These are phyloP conservation scores for Lasioglossum marginatum DNA, from an alignment of 2,888 invertebrate species.

Conservation along the genomic window DNA sequence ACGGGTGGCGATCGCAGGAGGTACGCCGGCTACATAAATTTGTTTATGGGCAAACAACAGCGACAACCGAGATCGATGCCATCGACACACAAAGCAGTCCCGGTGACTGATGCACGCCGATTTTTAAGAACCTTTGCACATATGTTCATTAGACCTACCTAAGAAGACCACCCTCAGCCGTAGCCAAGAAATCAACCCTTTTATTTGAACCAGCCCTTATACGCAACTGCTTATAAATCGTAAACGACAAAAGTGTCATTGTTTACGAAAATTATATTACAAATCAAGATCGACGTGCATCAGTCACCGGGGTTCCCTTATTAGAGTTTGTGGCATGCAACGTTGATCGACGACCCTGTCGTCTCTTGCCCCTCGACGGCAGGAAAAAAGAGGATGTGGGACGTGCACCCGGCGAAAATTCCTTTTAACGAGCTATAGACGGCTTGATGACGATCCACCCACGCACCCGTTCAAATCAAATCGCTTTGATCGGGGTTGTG, in stretches of 20 bases:
- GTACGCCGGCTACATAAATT: constrained; percentile 14
- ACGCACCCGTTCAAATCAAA: constrained; percentile 27
- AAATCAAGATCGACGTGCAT: not conserved
- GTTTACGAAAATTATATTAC: no score
- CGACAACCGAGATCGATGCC: constrained; percentile 11
- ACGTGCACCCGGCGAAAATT: constrained; percentile 21
- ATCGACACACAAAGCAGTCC: not conserved
- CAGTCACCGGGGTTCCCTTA: not conserved
- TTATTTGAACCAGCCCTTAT: no score
- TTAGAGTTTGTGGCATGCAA: not conserved
- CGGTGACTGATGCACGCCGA: not conserved
- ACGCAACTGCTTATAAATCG: no score
- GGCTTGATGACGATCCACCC: constrained; percentile 33
- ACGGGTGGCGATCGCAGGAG: not conserved
- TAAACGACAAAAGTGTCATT: no score
- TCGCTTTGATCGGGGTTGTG: constrained; percentile 63
- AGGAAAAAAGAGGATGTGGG: not conserved
- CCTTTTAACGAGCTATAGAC: constrained; percentile 28
- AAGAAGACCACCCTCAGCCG: no score
- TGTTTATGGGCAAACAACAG: constrained; percentile 40
- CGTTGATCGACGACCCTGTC: not conserved
- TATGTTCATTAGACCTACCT: not conserved
- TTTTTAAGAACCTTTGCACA: not conserved
- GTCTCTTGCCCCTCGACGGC: not conserved
- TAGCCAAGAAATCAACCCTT: no score